Conservation (phyloP, 1,140 invertebrate genomes). For the Chelonus insularis region DNA sequence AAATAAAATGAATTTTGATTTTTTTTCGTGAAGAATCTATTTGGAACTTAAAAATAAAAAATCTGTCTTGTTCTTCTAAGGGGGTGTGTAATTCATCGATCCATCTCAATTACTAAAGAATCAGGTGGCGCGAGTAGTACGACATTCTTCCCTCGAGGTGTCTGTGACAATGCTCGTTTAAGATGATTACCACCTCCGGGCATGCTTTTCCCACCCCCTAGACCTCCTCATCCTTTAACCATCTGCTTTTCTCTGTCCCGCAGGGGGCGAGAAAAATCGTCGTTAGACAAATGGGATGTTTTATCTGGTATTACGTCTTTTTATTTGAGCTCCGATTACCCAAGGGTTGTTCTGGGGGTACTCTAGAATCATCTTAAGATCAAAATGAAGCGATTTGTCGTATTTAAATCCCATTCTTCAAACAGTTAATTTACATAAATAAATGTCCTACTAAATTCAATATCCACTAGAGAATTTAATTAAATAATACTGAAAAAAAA, state of each 20-base stretch:
- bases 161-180: slow-evolving; percentile 49
- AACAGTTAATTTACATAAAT: too few relatives aligned
- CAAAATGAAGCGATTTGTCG: slow-evolving; percentile 54
- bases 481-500: too few relatives aligned
- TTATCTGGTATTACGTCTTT: slow-evolving; percentile 58
- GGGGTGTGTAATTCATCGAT: slow-evolving; percentile 26
- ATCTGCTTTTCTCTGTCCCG: neutral
- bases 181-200: slow-evolving; percentile 51
- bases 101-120: slow-evolving; percentile 51
- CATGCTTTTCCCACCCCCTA: neutral
- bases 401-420: neutral
- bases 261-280: slow-evolving; percentile 47
- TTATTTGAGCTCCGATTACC: slow-evolving; percentile 55
- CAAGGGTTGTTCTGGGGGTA: slow-evolving; percentile 29
- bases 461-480: too few relatives aligned
- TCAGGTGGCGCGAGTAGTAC: slow-evolving; percentile 38
- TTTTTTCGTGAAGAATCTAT: too few relatives aligned
- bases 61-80: slow-evolving; percentile 11
- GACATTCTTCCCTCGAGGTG: slow-evolving; percentile 25
- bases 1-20: too few relatives aligned
- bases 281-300: slow-evolving; percentile 58
- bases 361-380: slow-evolving; percentile 36
- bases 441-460: too few relatives aligned
- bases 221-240: neutral
- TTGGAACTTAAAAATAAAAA: too few relatives aligned